Conservation (phyloP, 2,113 vertebrate species). For the human region GRCh38 chr1:1633001-1633500, state of each 20-base stretch:
- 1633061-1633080: slow-evolving; percentile 96
- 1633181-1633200: slow-evolving; percentile 93
- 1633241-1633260: slow-evolving; percentile 98
- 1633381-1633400: fast-evolving
- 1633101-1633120: slow-evolving; percentile 93
- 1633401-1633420: background rate
- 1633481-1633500: background rate
- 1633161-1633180: background rate
- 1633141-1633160: background rate
- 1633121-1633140: slow-evolving; percentile 79
- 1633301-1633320: slow-evolving; percentile 97
- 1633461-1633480: background rate
- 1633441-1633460: background rate
- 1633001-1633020: slow-evolving; percentile 91
- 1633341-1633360: slow-evolving; percentile 97
- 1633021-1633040: slow-evolving; percentile 90
- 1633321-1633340: slow-evolving; percentile 96
- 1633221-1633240: slow-evolving; percentile 94
- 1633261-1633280: slow-evolving; percentile 97
- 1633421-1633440: background rate
- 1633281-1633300: slow-evolving; percentile 95
- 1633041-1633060: slow-evolving; percentile 96
- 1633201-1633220: slow-evolving; percentile 96
- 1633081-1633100: slow-evolving; percentile 90
- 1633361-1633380: fast-evolving